phyloP scores from a whole-genome alignment of 2,113 vertebrate genomes.

The Leucoraja erinaceus region DNA sequence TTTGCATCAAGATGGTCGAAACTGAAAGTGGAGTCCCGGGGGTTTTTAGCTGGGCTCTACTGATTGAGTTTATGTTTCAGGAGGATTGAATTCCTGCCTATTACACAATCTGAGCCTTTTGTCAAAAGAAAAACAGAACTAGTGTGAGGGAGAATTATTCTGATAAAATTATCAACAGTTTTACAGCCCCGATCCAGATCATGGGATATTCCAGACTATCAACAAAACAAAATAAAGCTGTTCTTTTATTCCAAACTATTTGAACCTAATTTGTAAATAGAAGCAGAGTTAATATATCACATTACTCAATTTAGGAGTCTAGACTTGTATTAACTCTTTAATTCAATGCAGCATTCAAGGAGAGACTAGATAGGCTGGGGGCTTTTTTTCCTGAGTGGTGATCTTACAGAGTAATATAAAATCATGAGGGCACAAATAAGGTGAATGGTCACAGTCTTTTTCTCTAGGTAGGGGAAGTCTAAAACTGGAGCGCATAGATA shows the following conservation, averaged over 20 bases:
- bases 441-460: too few species aligned
- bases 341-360: not conserved
- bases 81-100: not conserved
- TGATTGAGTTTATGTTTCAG: not conserved
- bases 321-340: conserved; percentile 1
- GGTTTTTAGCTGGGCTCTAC: not conserved
- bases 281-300: not conserved
- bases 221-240: not conserved
- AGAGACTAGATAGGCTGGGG: too few species aligned
- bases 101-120: not conserved
- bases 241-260: not conserved
- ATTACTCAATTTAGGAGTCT: not conserved
- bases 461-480: too few species aligned
- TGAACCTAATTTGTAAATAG: conserved; percentile 6
- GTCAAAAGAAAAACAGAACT: not conserved
- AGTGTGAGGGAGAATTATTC: not conserved
- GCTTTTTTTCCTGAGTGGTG: too few species aligned
- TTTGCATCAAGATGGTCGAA: conserved; percentile 19
- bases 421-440: too few species aligned
- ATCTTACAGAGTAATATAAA: too few species aligned
- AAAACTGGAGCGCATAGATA: too few species aligned
- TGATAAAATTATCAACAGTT: not conserved
- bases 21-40: not conserved
- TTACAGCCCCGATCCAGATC: not conserved
- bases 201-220: not conserved